phyloP scores from a whole-genome alignment of 2,888 invertebrate species.

The Trileptium ribeirensis region DNA sequence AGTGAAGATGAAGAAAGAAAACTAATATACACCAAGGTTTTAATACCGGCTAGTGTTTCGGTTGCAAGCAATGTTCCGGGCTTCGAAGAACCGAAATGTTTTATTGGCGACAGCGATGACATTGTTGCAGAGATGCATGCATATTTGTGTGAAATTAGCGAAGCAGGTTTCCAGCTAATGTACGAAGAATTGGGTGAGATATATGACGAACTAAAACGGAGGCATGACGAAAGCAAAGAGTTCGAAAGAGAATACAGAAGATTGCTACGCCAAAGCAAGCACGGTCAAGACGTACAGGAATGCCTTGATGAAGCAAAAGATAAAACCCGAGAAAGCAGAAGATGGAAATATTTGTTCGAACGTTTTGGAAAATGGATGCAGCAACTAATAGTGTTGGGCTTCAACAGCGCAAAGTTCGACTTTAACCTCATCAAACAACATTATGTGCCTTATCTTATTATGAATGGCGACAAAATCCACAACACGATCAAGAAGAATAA shows the following conservation, averaged over 20 bases:
- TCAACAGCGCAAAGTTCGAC: too few relatives aligned
- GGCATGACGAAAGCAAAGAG: neutral
- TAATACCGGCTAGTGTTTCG: neutral
- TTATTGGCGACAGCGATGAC: neutral
- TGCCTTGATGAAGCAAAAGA: too few relatives aligned
- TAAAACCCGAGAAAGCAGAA: neutral
- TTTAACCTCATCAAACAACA: too few relatives aligned
- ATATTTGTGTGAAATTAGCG: neutral
- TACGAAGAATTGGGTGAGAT: neutral
- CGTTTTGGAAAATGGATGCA: neutral
- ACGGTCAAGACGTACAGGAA: neutral
- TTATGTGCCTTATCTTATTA: too few relatives aligned
- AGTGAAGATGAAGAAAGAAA: neutral
- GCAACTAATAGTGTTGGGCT: neutral
- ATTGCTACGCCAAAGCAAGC: neutral
- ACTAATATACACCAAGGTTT: neutral
- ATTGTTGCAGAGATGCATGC: neutral
- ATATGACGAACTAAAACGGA: neutral
- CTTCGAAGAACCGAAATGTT: conserved; percentile 1
- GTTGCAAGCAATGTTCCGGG: conserved; percentile 11
- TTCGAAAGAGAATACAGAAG: neutral
- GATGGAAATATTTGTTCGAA: neutral
- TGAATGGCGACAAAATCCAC: too few relatives aligned
- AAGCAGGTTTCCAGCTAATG: neutral
- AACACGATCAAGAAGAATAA: neutral